Percentiles rank a stretch among this genome's conserved stretches.
Evolutionary conservation across 2,797 vertebrate genomes (phyloP).

Genomic region (Scolopax bukidnonensis): DNA sequence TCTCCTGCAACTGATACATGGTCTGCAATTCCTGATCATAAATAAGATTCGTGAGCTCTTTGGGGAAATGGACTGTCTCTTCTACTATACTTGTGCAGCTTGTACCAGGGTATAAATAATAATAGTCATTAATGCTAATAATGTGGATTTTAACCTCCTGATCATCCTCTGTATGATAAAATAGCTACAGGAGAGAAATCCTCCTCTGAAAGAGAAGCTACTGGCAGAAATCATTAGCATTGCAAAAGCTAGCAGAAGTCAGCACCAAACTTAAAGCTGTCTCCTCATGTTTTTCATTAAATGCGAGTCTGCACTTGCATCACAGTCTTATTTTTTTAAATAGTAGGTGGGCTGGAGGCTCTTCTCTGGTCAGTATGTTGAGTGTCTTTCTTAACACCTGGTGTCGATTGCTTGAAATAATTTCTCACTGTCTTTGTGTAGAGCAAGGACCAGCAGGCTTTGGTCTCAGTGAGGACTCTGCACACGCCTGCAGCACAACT

Average conservation of each 20-base stretch:
- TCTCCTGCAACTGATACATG: neutral
- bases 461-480: neutral
- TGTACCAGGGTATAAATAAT: slow-evolving; percentile 48
- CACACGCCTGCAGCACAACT: neutral
- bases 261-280: neutral
- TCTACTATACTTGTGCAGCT: neutral
- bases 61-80: slow-evolving; percentile 25
- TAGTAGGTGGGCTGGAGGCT: neutral
- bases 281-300: neutral
- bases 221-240: neutral
- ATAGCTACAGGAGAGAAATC: slow-evolving; percentile 6
- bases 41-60: slow-evolving; percentile 45
- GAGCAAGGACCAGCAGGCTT: neutral
- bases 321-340: neutral
- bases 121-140: slow-evolving; percentile 63
- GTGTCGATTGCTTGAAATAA: neutral
- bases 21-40: slow-evolving; percentile 20
- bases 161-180: slow-evolving; percentile 18
- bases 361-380: neutral
- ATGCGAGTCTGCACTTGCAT: neutral
- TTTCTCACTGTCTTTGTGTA: neutral
- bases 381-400: neutral
- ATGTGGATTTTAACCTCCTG: slow-evolving; percentile 48
- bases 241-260: neutral
- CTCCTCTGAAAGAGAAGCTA: neutral